Percentiles rank a stretch among this genome's conserved stretches.
Conservation (phyloP, 2,888 invertebrate species). For the Agrochola litura region DNA sequence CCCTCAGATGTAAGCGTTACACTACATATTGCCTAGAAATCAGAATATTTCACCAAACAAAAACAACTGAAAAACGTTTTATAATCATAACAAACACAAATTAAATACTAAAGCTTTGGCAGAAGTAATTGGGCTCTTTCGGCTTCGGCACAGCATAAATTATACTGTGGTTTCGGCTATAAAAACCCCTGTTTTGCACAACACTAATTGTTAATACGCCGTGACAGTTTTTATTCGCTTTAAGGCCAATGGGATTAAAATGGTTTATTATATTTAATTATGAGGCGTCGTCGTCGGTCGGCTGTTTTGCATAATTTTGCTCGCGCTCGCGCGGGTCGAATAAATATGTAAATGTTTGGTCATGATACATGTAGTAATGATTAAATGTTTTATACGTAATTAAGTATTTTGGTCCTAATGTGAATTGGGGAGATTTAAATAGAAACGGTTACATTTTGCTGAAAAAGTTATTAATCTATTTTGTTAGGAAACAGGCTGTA, state of each 20-base stretch:
- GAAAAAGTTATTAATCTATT: too few species aligned
- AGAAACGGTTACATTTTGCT: not conserved
- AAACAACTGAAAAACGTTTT: not conserved
- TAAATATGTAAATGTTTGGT: constrained; percentile 50
- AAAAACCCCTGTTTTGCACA: constrained; percentile 28
- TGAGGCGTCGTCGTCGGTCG: constrained; percentile 19
- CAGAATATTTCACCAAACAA: too few species aligned
- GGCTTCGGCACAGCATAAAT: constrained; percentile 17
- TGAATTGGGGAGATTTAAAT: constrained; percentile 1
- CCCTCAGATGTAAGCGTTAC: too few species aligned
- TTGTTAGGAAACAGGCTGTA: too few species aligned
- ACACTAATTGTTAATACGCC: constrained; percentile 52
- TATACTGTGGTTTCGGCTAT: constrained; percentile 17
- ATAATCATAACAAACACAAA: not conserved
- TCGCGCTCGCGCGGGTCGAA: constrained; percentile 16
- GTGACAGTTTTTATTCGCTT: constrained; percentile 56
- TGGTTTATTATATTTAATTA: constrained; percentile 66
- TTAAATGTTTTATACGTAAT: constrained; percentile 20
- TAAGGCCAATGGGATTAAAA: constrained; percentile 62
- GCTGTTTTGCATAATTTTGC: constrained; percentile 56
- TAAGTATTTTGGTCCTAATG: constrained; percentile 7
- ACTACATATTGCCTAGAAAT: not conserved
- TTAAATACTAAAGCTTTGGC: not conserved
- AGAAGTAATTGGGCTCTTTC: constrained; percentile 21
- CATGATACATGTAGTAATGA: constrained; percentile 44